Base-by-base conservation (phyloP, 2,888 invertebrate species). In the Cylindroiulus punctatus region DNA sequence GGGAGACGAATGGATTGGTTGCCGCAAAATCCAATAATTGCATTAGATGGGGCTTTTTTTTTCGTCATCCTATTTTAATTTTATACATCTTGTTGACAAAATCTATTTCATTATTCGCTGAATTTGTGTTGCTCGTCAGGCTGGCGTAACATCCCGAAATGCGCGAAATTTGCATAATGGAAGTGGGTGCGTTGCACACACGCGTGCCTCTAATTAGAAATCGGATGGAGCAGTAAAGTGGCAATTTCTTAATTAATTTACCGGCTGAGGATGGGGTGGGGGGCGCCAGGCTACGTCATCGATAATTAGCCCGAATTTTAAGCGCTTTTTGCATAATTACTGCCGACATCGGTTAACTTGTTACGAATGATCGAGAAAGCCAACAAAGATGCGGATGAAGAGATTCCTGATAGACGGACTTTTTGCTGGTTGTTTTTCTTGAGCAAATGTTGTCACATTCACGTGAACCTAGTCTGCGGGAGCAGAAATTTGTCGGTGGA, bases 81-180 rank as follows among this genome's bases (percentile, higher is more conserved):
- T 76, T 76, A 76, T 76, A 76, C 76, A 76, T 76, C 76, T 76
- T 76, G 76, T 76, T 76, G 76, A 76, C 76, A 76, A 76, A 76
- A 76, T 76, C 76, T 76, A 76, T 76, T 76, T 76, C 76, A 76
- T 76, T 76, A 76, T 76, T 76, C 76, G 76, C 30, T 30, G 76
- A 76, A 76, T 76, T 76, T 76, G 76, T 76, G 76, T 30, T 30
- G 76, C 76, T 76, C 76, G 76, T 76, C 76, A 76, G 76, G 76
- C 76, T 76, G 76, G 76, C 76, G 76, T 76, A 76, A 76, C 76
- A 76, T 76, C 76, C 76, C 76, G 76, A 76, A 76, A 76, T 76
- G 76, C 76, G 76, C 76, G n/a, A 76, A 76, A 76, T 76, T 76
- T 76, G 76, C 76, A 76, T 76, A 76, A 76, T 76, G 76, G 76